Percentiles rank a stretch among this genome's conserved stretches.
Evolutionary conservation across 1,140 invertebrate genomes (phyloP).

Genomic region (Notospermus geniculatus): DNA sequence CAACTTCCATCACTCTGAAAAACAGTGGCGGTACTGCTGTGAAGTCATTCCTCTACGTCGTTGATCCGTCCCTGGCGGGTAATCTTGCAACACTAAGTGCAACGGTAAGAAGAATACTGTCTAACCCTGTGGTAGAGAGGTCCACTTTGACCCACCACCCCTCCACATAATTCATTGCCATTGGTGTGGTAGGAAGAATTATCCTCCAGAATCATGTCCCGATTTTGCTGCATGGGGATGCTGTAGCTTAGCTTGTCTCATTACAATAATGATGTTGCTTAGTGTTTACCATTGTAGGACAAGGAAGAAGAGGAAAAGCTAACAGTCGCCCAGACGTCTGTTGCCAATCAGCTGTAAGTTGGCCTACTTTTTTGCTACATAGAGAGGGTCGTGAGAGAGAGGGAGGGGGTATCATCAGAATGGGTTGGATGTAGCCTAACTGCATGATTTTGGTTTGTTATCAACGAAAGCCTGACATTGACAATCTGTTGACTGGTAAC

Average conservation of each 20-base stretch:
- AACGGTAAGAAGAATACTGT: slow-evolving; percentile 47
- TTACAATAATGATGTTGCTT: too few relatives aligned
- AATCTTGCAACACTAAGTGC: slow-evolving; percentile 74
- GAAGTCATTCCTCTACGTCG: slow-evolving; percentile 69
- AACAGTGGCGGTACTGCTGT: slow-evolving; percentile 73
- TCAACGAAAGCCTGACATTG: too few relatives aligned
- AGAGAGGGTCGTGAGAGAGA: neutral
- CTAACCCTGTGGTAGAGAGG: neutral
- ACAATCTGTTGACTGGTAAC: too few relatives aligned
- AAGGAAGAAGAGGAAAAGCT: slow-evolving; percentile 54
- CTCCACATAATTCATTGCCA: neutral
- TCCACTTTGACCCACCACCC: slow-evolving; percentile 1
- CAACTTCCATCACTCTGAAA: slow-evolving; percentile 75
- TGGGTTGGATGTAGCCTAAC: too few relatives aligned
- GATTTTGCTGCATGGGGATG: too few relatives aligned
- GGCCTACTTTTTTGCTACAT: neutral
- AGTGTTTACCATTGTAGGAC: slow-evolving; percentile 27
- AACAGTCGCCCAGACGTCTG: slow-evolving; percentile 60
- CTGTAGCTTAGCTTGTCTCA: too few relatives aligned
- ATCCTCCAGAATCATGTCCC: too few relatives aligned
- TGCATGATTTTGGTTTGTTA: too few relatives aligned
- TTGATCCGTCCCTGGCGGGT: slow-evolving; percentile 65
- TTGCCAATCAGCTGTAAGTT: slow-evolving; percentile 42
- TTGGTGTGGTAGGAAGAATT: too few relatives aligned
- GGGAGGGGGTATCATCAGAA: too few relatives aligned